A percentile compares a stretch with the other conserved stretches of the same genome.
These are phyloP conservation scores for Caenorhabditis sinica DNA, from an alignment of 2,888 invertebrate genomes.

Conservation along the genomic window DNA sequence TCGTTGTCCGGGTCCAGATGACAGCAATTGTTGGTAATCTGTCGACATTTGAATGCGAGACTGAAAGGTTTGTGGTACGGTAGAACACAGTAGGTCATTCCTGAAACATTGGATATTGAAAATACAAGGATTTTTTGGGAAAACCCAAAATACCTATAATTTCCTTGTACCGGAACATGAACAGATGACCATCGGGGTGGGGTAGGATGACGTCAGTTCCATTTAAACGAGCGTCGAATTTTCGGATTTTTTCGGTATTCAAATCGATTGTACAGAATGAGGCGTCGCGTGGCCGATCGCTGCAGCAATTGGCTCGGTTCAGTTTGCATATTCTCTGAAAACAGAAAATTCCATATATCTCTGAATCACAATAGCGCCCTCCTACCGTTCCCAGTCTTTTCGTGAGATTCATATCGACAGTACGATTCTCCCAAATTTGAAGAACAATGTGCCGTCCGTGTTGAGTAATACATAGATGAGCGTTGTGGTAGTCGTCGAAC, in stretches of 20 bases:
- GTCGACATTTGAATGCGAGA: conserved; percentile 44
- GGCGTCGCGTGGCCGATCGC: neutral
- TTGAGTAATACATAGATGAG: conserved; percentile 21
- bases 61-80: conserved; percentile 53
- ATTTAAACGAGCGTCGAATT: conserved; percentile 19
- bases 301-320: conserved; percentile 11
- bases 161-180: conserved; percentile 65
- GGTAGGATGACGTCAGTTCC: conserved; percentile 50
- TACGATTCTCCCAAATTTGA: conserved; percentile 13
- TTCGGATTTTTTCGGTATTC: conserved; percentile 21
- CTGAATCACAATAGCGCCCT: neutral
- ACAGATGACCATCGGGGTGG: conserved; percentile 51
- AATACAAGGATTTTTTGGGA: too few species aligned
- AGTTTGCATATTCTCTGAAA: conserved; percentile 23
- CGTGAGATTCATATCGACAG: conserved; percentile 32
- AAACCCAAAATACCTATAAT: conserved; percentile 42
- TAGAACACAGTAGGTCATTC: conserved; percentile 46
- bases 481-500: conserved; percentile 1
- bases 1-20: conserved; percentile 32
- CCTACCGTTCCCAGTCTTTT: conserved; percentile 31
- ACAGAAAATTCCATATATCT: neutral
- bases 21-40: conserved; percentile 24
- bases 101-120: conserved; percentile 22
- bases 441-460: conserved; percentile 38
- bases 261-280: conserved; percentile 47